Base-by-base conservation (phyloP, 2,888 invertebrate genomes). In the Sicus ferrugineus region DNA sequence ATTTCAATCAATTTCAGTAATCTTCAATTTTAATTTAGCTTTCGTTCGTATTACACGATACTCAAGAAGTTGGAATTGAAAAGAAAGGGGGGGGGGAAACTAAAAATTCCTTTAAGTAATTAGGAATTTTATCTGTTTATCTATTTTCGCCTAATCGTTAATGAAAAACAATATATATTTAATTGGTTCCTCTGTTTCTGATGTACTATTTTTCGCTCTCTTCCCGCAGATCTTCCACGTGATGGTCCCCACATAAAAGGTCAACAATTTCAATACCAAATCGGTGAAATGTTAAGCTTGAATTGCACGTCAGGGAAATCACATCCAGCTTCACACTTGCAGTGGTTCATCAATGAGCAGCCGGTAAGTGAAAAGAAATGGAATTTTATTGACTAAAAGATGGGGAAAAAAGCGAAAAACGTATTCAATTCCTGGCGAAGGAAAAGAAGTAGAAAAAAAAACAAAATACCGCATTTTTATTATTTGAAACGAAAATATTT, bases 261-360 rank as follows among this genome's bases (percentile, higher is more conserved):
- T 50, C 91, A 91, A 75, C 90, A 91, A 80, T 87, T 88, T 81
- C 90, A 91, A 79, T 92, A 92, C 80, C 90, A 91, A 85, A 89
- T 90, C 82, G 92, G 92, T 48, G 92, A 92, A 81, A 89, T 89
- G 73, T 87, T 93, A 77, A 90, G 90, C 82, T 86, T 93, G 74
- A 93, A 93, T 84, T 93, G 93, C 84, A 92, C 92, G 48, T 92
- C 92, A 52, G 91, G 91, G 54, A 89, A 90, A 81, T 92, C 92
- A 71, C 91, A 90, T 83, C 93, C 93, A 34, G 91, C 92, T 23
- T 91, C 92, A 26, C 87, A 89, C 73, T 88, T 93, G 30, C 90
- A 91, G 80, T 93, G 92, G 92, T 92, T 91, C 84, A 91, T 93
- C 80, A 92, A 93, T 80, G 92, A 92, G 77, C 89, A 91, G 84